phyloP scores from a whole-genome alignment of 2,113 vertebrate genomes.

The Reinhardtius hippoglossoides region DNA sequence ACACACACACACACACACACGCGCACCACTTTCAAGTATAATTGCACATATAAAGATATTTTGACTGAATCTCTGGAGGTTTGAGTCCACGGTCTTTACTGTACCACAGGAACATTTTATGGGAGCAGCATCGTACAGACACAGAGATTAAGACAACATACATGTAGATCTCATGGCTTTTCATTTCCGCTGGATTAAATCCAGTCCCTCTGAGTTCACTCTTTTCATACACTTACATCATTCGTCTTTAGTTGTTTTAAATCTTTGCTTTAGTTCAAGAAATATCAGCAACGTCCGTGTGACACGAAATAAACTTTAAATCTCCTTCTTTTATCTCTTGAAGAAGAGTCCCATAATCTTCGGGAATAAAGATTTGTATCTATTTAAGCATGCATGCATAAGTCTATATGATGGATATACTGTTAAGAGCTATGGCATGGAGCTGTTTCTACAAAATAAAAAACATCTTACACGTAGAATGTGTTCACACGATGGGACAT shows the following conservation, averaged over 20 bases:
- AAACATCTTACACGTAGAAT: slow-evolving; percentile 25
- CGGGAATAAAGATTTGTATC: not conserved
- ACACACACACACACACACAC: slow-evolving; percentile 6
- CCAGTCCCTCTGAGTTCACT: slow-evolving; percentile 40
- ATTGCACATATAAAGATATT: slow-evolving; percentile 18
- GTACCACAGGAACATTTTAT: slow-evolving; percentile 60
- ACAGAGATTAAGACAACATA: slow-evolving; percentile 56
- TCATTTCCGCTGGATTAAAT: slow-evolving; percentile 42
- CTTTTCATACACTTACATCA: not conserved
- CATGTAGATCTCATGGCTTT: slow-evolving; percentile 71
- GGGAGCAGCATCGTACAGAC: slow-evolving; percentile 52
- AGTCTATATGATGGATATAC: slow-evolving; percentile 37
- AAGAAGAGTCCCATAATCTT: slow-evolving; percentile 29
- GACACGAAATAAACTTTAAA: slow-evolving; percentile 13
- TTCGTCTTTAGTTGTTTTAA: slow-evolving; percentile 11
- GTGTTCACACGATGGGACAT: slow-evolving; percentile 53
- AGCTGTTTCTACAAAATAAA: slow-evolving; percentile 37
- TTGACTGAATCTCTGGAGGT: slow-evolving; percentile 44
- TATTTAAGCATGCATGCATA: slow-evolving; percentile 66
- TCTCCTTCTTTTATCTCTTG: not conserved
- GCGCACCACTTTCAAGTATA: slow-evolving; percentile 4
- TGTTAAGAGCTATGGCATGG: slow-evolving; percentile 39
- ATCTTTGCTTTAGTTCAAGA: slow-evolving; percentile 1
- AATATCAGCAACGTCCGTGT: slow-evolving; percentile 10
- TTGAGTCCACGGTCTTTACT: slow-evolving; percentile 61